phyloP scores from a whole-genome alignment of 2,888 invertebrate species.

The Thalpophila matura region DNA sequence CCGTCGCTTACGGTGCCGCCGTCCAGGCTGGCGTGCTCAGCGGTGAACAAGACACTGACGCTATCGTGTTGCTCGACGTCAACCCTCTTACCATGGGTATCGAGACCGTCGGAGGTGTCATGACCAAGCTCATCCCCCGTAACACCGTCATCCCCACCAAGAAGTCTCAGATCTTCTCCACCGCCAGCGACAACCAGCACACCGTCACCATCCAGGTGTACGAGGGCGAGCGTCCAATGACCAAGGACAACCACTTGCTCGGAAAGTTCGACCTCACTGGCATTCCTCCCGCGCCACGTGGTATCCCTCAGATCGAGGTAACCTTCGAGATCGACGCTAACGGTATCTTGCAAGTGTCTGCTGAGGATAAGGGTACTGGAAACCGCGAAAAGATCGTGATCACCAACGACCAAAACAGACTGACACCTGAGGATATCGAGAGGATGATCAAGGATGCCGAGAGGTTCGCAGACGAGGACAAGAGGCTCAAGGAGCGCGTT shows the following conservation, averaged over 20 bases:
- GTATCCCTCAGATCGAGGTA: slow-evolving; percentile 98
- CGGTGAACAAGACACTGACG: slow-evolving; percentile 99
- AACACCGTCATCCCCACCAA: slow-evolving; percentile 99
- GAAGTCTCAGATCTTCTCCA: slow-evolving; percentile 99
- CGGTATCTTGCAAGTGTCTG: slow-evolving; percentile 98
- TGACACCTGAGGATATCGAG: slow-evolving; percentile 99
- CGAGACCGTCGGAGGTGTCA: slow-evolving; percentile 99
- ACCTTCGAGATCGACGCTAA: slow-evolving; percentile 98
- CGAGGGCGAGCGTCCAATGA: slow-evolving; percentile 99
- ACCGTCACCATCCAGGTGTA: slow-evolving; percentile 99
- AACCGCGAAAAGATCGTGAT: slow-evolving; percentile 99
- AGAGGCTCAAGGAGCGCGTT: slow-evolving; percentile 98
- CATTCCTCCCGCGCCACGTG: slow-evolving; percentile 98
- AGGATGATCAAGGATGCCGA: slow-evolving; percentile 99
- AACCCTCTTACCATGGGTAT: slow-evolving; percentile 99
- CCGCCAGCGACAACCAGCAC: slow-evolving; percentile 99
- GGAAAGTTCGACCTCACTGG: slow-evolving; percentile 99
- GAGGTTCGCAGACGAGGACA: slow-evolving; percentile 99
- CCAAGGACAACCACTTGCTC: slow-evolving; percentile 99
- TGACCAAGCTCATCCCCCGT: slow-evolving; percentile 99
- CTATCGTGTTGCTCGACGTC: slow-evolving; percentile 98
- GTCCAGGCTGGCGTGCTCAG: slow-evolving; percentile 99
- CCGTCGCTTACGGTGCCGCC: slow-evolving; percentile 99
- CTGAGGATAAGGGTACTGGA: slow-evolving; percentile 99
- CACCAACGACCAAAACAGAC: slow-evolving; percentile 99